Evolutionary conservation across 2,888 invertebrate species (phyloP).

Genomic region (Drosophila mercatorum): DNA sequence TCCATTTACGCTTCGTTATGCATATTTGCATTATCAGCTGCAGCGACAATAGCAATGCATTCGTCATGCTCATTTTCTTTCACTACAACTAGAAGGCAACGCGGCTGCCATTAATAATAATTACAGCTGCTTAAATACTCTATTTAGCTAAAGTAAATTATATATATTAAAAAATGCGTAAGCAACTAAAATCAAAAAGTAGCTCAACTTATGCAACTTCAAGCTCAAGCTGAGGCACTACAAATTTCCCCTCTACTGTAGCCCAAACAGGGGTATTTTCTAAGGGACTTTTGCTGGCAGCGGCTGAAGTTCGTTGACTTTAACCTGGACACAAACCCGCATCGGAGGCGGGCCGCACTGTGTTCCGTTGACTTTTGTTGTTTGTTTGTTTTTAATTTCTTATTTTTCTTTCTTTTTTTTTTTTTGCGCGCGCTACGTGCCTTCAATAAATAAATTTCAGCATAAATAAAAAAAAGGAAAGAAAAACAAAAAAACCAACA

Average conservation of each 20-base stretch:
- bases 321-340: conserved; percentile 54
- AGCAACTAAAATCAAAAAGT: neutral
- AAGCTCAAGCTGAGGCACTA: neutral
- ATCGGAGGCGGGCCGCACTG: conserved; percentile 20
- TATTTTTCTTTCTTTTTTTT: conserved; percentile 43
- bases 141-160: neutral
- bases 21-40: conserved; percentile 68
- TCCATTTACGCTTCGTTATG: conserved; percentile 52
- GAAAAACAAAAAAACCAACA: conserved; percentile 35
- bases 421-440: conserved; percentile 55
- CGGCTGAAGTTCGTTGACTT: conserved; percentile 65
- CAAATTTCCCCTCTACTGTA: neutral
- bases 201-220: neutral
- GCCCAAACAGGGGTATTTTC: conserved; percentile 26
- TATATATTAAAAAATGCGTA: neutral
- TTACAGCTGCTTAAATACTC: conserved; percentile 22
- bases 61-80: conserved; percentile 54
- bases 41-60: conserved; percentile 33
- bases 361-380: conserved; percentile 50
- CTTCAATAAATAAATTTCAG: conserved; percentile 64
- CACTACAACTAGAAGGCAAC: conserved; percentile 9
- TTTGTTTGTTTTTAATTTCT: conserved; percentile 42
- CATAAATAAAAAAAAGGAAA: conserved; percentile 29
- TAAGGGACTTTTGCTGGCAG: conserved; percentile 52
- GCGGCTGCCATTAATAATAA: too few species aligned